Evolutionary conservation across 2,113 vertebrate species (phyloP).

Genomic region (Pomatorhinus ruficollis): DNA sequence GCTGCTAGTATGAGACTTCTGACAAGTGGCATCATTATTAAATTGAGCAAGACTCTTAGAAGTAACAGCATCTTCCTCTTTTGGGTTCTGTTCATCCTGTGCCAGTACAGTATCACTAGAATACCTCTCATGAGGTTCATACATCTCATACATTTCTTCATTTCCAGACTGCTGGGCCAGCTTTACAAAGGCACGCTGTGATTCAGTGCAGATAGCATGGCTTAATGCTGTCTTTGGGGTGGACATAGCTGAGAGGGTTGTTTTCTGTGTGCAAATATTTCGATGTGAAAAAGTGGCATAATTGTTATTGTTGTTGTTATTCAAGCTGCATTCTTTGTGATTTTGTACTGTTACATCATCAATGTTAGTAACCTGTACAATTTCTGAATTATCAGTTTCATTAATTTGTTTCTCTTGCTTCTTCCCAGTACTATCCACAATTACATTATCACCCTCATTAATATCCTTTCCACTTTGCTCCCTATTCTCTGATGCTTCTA

Average conservation of each 20-base stretch:
- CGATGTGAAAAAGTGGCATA: not conserved
- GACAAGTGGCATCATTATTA: not conserved
- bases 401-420: slow-evolving; percentile 41
- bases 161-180: slow-evolving; percentile 37
- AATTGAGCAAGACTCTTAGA: slow-evolving; percentile 27
- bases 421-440: slow-evolving; percentile 31
- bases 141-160: slow-evolving; percentile 35
- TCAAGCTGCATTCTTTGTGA: slow-evolving; percentile 50
- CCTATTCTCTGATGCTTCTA: slow-evolving; percentile 17
- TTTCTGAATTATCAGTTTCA: slow-evolving; percentile 13
- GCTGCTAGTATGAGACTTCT: not conserved
- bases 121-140: slow-evolving; percentile 39
- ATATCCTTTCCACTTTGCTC: slow-evolving; percentile 52
- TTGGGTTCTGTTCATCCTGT: not conserved
- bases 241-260: slow-evolving; percentile 2
- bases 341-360: slow-evolving; percentile 52
- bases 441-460: slow-evolving; percentile 15
- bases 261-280: slow-evolving; percentile 32
- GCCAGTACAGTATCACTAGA: not conserved
- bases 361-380: slow-evolving; percentile 70
- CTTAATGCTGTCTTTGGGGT: slow-evolving; percentile 12
- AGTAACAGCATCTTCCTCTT: not conserved
- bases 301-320: slow-evolving; percentile 85
- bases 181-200: slow-evolving; percentile 12
- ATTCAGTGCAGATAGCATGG: not conserved